A percentile compares a stretch with the other conserved stretches of the same genome.
Conservation (phyloP, 2,888 invertebrate genomes). For the Aleiodes testaceus region DNA sequence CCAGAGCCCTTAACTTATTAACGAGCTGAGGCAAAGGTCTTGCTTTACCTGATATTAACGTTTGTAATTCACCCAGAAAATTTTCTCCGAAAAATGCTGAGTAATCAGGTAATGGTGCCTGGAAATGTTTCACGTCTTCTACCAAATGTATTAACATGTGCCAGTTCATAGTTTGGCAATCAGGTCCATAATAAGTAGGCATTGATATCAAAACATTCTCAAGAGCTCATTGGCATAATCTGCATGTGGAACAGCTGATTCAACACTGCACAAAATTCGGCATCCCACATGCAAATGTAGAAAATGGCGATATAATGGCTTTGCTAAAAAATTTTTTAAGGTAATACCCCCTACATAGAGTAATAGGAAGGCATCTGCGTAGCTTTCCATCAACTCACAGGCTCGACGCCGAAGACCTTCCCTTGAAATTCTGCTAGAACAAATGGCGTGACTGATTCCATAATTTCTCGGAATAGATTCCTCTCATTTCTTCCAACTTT, state of each 20-base stretch:
- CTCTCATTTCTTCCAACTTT: background rate
- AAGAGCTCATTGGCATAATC: slow-evolving; percentile 36
- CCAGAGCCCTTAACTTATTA: background rate
- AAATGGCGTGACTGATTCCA: background rate
- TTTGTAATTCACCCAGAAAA: slow-evolving; percentile 33
- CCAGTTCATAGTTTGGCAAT: slow-evolving; percentile 44
- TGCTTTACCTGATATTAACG: background rate
- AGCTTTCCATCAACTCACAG: slow-evolving; percentile 48
- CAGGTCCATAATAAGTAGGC: slow-evolving; percentile 41
- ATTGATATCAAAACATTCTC: slow-evolving; percentile 41
- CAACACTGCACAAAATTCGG: slow-evolving; percentile 41
- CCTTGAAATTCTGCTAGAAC: slow-evolving; percentile 48
- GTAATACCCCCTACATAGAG: slow-evolving; percentile 44
- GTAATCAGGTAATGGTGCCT: slow-evolving; percentile 43
- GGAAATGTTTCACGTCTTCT: slow-evolving; percentile 44
- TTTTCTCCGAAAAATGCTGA: slow-evolving; percentile 49
- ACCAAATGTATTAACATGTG: slow-evolving; percentile 48
- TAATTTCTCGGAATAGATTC: background rate
- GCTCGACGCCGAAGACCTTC: slow-evolving; percentile 40
- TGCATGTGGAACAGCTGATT: slow-evolving; percentile 18
- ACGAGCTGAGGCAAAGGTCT: slow-evolving; percentile 3
- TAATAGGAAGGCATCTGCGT: slow-evolving; percentile 48
- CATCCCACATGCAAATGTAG: slow-evolving; percentile 38
- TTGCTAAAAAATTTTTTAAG: slow-evolving; percentile 23
- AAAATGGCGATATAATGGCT: slow-evolving; percentile 42